Conservation (phyloP, 92 coral and sea anemone genomes). For the Paragorgia papillata region DNA sequence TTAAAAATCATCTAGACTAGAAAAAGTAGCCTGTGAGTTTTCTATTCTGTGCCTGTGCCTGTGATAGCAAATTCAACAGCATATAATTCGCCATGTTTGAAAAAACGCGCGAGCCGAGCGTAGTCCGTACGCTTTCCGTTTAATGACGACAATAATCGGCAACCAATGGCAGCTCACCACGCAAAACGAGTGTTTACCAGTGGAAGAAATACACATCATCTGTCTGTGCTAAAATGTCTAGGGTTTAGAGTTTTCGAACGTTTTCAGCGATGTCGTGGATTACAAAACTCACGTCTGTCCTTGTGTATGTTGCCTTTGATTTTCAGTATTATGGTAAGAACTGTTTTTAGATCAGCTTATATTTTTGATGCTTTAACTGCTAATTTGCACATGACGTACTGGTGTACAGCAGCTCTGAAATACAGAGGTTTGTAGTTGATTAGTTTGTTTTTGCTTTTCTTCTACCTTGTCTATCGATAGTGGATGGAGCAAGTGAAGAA, state of each 20-base stretch:
- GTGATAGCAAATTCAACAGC: background rate
- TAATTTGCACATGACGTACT: background rate
- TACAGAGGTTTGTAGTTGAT: background rate
- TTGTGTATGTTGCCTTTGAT: slow-evolving; percentile 10
- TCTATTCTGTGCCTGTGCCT: too few relatives aligned
- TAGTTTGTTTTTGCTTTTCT: background rate
- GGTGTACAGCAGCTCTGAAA: too few relatives aligned
- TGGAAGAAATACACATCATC: slow-evolving; percentile 39
- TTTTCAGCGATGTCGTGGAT: slow-evolving; percentile 28
- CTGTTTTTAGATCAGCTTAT: background rate
- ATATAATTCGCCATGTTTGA: slow-evolving; percentile 16
- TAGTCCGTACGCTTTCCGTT: slow-evolving; percentile 34
- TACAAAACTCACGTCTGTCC: slow-evolving; percentile 33
- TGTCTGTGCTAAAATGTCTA: slow-evolving; percentile 6
- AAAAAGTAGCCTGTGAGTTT: too few relatives aligned
- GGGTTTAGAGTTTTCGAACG: background rate
- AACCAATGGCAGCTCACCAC: slow-evolving; percentile 97
- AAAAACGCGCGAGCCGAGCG: slow-evolving; percentile 35
- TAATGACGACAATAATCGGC: slow-evolving; percentile 18
- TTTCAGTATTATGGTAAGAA: slow-evolving; percentile 31
- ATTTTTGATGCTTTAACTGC: background rate
- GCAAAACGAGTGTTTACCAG: slow-evolving; percentile 58
- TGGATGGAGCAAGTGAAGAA: slow-evolving; percentile 47
- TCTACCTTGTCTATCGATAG: background rate
- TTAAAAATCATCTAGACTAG: too few relatives aligned